Base-by-base conservation (phyloP, 2,797 vertebrate species). In the Halcyon leucocephala region DNA sequence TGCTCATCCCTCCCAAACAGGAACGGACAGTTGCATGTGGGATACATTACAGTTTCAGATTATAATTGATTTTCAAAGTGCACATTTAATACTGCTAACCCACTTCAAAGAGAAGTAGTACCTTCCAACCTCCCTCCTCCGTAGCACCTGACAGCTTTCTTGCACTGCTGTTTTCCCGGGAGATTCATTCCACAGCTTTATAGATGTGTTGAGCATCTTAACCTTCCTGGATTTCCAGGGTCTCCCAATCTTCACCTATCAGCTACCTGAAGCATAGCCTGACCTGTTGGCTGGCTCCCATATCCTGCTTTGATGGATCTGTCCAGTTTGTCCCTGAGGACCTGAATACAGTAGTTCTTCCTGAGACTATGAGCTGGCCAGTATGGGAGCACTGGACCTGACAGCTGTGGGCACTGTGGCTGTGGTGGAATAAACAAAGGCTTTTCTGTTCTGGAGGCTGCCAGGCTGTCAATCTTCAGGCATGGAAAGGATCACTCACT, bases 381-480 rank as follows among this genome's bases (percentile, higher is more conserved):
- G 77, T 33, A 37, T 49, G 77, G 70, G 37, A 72, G n/a, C 7
- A 2, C 48, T 1, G 19, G 70, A 71, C 58, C 67, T 89, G 92
- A 84, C 91, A 96, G 93, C 95, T 94, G 92, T 81, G 33, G 80
- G 72, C 54, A 70, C 71, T 73, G 54, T 48, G 31, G 44, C 69
- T 5, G 0, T 51, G 73, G 51, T 35, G 65, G 71, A 73, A 24
- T 31, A 88, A 86, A 96, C 86, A 97, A 95, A 95, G 87, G 35
- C 86, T 58, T 78, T 85, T 93, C 82, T 96, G 73, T 93, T 81
- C 58, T 0, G 0, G 57, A 52, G 81, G 41, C 83, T 79, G 77
- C 71, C 83, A 84, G 70, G 31, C 88, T 93, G 92, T 80, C 94
- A 94, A 5, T 91, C 70, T 80, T 51, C 39, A 73, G 51, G 16